Evolutionary conservation across 2,888 invertebrate species (phyloP), one percentile per base, ranked within the genome.

Genomic region (Phengaris arion): DNA sequence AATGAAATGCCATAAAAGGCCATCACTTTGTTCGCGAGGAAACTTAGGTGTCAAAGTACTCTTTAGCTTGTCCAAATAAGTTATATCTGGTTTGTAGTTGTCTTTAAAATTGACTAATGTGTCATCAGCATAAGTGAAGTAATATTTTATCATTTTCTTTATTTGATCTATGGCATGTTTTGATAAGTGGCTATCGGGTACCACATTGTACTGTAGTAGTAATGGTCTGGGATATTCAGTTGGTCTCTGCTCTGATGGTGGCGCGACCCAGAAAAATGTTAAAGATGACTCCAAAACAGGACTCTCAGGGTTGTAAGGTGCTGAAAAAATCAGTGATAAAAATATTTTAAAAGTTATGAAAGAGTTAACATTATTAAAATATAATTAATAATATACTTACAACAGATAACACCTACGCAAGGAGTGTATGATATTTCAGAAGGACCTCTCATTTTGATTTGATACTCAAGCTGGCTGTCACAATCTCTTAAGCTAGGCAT

Each of bases 191-290:
- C 96, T 95, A 83, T 98, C 98, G 82, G 97, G 96, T 4, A 96
- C 92, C 79, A 98, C 95, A 78, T 96, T 97, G 85, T 98, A 98
- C 80, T 97, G 97, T 92, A 99, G 96, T 70, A 97, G 94, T 96
- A 99, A 96, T 0, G 99, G 99, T 69, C 98, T 95, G 0, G 98
- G 98, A 88, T 98, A 98, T 88, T 98, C 98, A 75, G 97, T 96
- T 10, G 98, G 98, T 81, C 97, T 95, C 84, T 97, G 97, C 93
- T 99, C 99, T 68, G 98, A 97, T 2, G 99, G 98, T n/a, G 99
- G 98, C 93, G 98, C 96, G 5, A 98, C 98, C 98, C 99, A 99
- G 89, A 97, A 99, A 76, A 97, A 96, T 78, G 97, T 96, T 13
- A 98, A 94, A 70, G 96, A 96, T 0, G 98, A 98, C 84, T 98